These are phyloP conservation scores for Corythornis madagascariensis DNA, from an alignment of 2,113 vertebrate genomes.

Conservation along the genomic window DNA sequence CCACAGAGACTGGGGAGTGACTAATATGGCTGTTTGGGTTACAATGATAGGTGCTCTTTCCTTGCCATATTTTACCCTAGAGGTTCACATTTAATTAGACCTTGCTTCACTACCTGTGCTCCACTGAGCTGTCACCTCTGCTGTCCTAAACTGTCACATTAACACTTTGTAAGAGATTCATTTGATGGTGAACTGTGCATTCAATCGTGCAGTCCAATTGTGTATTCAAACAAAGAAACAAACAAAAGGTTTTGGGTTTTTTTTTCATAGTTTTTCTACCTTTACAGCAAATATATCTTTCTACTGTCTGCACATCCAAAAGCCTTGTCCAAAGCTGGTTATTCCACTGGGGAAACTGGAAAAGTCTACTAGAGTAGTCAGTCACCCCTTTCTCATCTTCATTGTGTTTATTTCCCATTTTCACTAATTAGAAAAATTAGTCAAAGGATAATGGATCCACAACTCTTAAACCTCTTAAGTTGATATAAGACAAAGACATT, in stretches of 20 bases:
- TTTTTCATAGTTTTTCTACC: not conserved
- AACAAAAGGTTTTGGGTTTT: not conserved
- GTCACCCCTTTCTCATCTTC: not conserved
- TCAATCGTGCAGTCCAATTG: not conserved
- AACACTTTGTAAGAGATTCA: slow-evolving; percentile 7
- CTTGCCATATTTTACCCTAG: not conserved
- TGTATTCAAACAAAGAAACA: slow-evolving; percentile 17
- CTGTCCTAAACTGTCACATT: not conserved
- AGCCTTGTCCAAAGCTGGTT: not conserved
- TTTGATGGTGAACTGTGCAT: not conserved
- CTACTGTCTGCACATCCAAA: not conserved
- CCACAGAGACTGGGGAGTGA: not conserved
- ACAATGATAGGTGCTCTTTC: not conserved
- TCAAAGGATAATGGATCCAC: not conserved
- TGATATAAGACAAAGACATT: not conserved
- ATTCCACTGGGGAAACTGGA: not conserved
- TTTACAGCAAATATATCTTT: not conserved
- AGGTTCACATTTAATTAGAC: not conserved
- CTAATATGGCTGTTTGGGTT: fast-evolving
- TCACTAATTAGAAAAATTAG: slow-evolving; percentile 10
- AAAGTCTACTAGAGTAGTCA: not conserved
- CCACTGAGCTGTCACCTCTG: not conserved
- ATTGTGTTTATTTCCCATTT: not conserved
- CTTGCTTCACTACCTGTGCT: not conserved
- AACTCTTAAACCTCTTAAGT: not conserved